Evolutionary conservation across 2,113 vertebrate genomes (phyloP).

Genomic region (Guaruba guarouba): DNA sequence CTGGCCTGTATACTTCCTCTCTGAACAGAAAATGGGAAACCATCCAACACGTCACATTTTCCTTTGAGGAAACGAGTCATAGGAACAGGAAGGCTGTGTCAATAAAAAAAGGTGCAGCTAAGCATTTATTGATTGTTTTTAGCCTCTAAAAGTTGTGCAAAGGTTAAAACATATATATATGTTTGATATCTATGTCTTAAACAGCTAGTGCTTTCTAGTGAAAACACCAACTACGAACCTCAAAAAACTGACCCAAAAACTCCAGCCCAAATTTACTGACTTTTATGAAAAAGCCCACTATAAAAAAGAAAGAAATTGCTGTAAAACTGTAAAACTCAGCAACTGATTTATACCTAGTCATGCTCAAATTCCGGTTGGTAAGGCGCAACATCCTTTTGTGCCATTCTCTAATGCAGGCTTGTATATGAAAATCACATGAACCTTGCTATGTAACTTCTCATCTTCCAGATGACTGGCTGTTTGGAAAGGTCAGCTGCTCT

Average conservation of each 20-base stretch:
- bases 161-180: neutral
- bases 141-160: constrained; percentile 47
- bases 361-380: neutral
- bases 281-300: neutral
- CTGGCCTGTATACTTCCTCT: constrained; percentile 68
- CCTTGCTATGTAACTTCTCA: neutral
- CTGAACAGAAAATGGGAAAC: constrained; percentile 74
- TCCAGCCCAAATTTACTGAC: neutral
- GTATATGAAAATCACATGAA: neutral
- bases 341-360: neutral
- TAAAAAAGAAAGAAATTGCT: neutral
- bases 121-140: constrained; percentile 59
- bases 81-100: constrained; percentile 76
- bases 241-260: neutral
- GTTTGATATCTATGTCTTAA: neutral
- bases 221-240: neutral
- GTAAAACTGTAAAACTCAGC: neutral
- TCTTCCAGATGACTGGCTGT: neutral
- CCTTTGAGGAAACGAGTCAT: constrained; percentile 75
- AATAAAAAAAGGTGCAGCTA: constrained; percentile 59
- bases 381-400: neutral
- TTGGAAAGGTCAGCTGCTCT: neutral
- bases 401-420: neutral
- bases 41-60: constrained; percentile 74
- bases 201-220: neutral